Evolutionary conservation across 2,888 invertebrate species (phyloP), one percentile per base, ranked within the genome.

Genomic region (Stictocephala bisonia): DNA sequence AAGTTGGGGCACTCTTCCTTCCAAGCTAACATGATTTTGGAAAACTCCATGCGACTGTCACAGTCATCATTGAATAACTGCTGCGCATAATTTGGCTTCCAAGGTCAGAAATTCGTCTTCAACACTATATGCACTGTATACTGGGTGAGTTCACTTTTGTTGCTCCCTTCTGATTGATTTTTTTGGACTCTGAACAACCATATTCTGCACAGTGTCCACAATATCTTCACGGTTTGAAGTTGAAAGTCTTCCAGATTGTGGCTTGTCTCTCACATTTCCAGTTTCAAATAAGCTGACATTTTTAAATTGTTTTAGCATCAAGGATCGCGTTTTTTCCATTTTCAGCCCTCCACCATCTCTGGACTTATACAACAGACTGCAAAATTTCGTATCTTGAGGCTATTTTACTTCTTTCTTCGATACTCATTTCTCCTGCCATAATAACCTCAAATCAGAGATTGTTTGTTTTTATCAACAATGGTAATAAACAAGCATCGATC

Each of bases 1-100:
- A 58, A 18, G 20, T 58, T 58, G 13, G 15, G 15, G 20, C 3
- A 58, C 35, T 58, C 9, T 58, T 58, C 58, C 15, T 58, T 58
- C 58, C 58, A 29, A 66, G 66, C 66, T 22, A 41, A 66, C 66
- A 66, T 66, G 35, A 41, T 24, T 31, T 66, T 18, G 27, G 66
- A 66, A 24, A 66, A 66, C 22, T 66, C 44, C 40, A 22, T 66
- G 44, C 24, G 35, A 18, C 20, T 60, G 13, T 60, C 60, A 9
- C 60, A 60, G 31, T 60, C 41, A 7, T 66, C 24, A 66, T 66
- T 18, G 22, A 40, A 58, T 20, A 29, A 27, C 35, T 58, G 58
- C 53, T 53, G 50, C 31, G 35, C 58, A 58, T 58, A 31, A 66
- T 41, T 66, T 11, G 66, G 66, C 15, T 66, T 66, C 44, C 41